Conservation (phyloP, 2,113 vertebrate species). For the Columbina picui region DNA sequence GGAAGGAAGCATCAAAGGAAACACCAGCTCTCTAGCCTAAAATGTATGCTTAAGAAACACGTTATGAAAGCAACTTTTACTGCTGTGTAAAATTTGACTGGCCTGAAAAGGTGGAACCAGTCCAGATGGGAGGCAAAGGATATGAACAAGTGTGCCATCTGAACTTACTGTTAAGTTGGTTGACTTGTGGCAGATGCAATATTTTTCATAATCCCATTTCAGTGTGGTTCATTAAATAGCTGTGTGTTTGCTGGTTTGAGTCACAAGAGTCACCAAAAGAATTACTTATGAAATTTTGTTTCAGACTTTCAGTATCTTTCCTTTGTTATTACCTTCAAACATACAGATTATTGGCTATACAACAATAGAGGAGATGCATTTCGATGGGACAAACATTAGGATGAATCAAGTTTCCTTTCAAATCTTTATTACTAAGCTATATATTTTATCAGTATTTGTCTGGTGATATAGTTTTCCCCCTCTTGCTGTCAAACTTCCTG, state of each 20-base stretch:
- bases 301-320: not conserved
- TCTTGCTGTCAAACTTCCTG: not conserved
- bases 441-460: not conserved
- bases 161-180: not conserved
- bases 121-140: not conserved
- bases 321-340: not conserved
- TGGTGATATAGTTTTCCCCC: not conserved
- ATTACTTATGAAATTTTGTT: not conserved
- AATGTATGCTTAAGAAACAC: not conserved
- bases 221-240: not conserved
- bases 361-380: not conserved
- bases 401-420: not conserved
- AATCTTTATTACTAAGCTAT: not conserved
- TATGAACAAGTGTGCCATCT: not conserved
- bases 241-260: not conserved
- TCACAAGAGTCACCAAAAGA: not conserved
- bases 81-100: not conserved
- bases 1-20: not conserved
- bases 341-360: fast-evolving
- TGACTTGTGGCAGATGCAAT: not conserved
- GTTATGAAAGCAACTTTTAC: not conserved
- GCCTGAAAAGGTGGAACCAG: not conserved
- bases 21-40: not conserved
- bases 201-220: not conserved
- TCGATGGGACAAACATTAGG: not conserved